A percentile compares a stretch with the other conserved stretches of the same genome.
Conservation (phyloP, 2,797 vertebrate species). For the Spinibarbus caldwelli region DNA sequence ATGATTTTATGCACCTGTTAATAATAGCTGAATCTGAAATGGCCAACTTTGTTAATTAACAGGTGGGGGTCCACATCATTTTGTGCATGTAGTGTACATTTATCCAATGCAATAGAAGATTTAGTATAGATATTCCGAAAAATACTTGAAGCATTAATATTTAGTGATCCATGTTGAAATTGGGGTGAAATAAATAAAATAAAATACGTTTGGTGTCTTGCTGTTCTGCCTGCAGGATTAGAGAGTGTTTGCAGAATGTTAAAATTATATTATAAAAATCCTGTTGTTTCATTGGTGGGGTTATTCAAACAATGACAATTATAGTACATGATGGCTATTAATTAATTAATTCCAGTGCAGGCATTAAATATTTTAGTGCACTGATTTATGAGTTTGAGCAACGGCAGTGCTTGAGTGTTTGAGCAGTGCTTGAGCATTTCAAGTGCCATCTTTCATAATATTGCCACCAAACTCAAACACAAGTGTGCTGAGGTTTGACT, state of each 20-base stretch:
- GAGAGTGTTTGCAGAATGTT: background rate
- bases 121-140: background rate
- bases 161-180: background rate
- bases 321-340: constrained; percentile 39
- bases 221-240: background rate
- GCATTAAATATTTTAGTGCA: constrained; percentile 40
- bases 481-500: constrained; percentile 47
- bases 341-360: constrained; percentile 24
- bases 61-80: background rate
- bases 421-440: constrained; percentile 38
- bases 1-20: background rate
- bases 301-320: constrained; percentile 35
- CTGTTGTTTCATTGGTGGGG: background rate
- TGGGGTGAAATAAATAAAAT: background rate
- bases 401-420: no score
- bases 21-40: background rate
- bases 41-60: background rate
- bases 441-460: constrained; percentile 50
- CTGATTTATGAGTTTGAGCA: constrained; percentile 50
- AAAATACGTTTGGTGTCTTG: background rate
- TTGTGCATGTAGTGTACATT: background rate
- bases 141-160: background rate
- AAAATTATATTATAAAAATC: background rate
- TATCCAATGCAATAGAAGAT: background rate
- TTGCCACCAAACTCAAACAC: constrained; percentile 38